These are phyloP conservation scores for Panulirus ornatus DNA, from an alignment of 1,140 invertebrate species.

Conservation along the genomic window DNA sequence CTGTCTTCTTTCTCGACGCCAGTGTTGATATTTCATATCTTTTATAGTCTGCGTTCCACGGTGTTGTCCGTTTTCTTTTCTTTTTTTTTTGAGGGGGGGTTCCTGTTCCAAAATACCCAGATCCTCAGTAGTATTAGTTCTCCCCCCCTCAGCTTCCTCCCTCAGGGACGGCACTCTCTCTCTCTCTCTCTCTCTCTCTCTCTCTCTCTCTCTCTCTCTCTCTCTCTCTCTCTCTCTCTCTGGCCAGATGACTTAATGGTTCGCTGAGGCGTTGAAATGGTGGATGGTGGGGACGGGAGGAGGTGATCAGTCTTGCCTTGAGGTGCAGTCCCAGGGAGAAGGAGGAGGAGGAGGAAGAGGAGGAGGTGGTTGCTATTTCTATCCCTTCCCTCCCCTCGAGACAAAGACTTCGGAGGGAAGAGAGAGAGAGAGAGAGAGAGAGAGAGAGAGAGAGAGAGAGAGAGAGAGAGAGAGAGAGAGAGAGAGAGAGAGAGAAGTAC, in stretches of 20 bases:
- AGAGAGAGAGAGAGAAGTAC: too few species aligned
- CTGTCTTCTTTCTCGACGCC: neutral
- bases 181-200: neutral
- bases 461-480: too few species aligned
- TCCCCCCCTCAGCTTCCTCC: neutral
- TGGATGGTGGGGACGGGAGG: too few species aligned
- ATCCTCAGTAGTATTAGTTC: neutral
- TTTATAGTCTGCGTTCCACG: neutral
- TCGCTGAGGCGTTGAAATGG: neutral
- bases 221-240: slow-evolving; percentile 7
- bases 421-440: too few species aligned
- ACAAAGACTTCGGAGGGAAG: too few species aligned
- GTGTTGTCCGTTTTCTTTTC: neutral
- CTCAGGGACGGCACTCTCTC: neutral
- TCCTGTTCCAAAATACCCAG: neutral
- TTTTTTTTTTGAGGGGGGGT: neutral
- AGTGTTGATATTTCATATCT: neutral
- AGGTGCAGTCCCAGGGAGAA: neutral
- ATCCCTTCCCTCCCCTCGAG: neutral
- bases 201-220: slow-evolving; percentile 5
- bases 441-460: too few species aligned
- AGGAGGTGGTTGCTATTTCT: too few species aligned
- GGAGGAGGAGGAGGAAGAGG: too few species aligned
- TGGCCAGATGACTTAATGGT: neutral
- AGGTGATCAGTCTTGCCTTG: neutral